Percentiles rank a stretch among this genome's conserved stretches.
These are phyloP conservation scores for Lepus americanus DNA, from an alignment of 2,113 vertebrate genomes.

Conservation along the genomic window DNA sequence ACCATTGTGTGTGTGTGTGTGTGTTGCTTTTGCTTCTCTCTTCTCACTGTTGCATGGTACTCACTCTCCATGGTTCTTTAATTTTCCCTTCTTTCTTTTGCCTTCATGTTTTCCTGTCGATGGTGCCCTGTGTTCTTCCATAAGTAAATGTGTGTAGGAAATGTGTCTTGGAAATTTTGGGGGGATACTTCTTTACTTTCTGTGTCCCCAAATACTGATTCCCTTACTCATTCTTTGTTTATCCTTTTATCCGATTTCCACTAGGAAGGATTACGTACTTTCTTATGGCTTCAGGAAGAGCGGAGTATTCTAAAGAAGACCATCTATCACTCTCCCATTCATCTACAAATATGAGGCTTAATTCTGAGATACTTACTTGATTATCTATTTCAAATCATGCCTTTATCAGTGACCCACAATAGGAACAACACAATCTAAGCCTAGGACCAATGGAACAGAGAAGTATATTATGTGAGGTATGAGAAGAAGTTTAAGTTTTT, in stretches of 20 bases:
- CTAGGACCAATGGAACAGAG: not conserved
- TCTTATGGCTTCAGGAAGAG: not conserved
- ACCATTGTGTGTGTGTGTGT: not conserved
- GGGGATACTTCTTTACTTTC: not conserved
- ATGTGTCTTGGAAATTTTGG: not conserved
- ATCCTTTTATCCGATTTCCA: not conserved
- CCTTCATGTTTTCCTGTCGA: not conserved
- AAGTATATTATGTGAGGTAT: not conserved
- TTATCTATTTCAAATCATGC: not conserved
- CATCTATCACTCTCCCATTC: not conserved
- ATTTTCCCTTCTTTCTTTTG: not conserved
- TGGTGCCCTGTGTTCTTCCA: not conserved
- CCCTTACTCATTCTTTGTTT: not conserved
- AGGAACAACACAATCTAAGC: not conserved
- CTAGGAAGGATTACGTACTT: not conserved
- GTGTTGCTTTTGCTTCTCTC: not conserved
- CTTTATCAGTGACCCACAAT: not conserved
- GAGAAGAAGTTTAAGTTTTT: not conserved
- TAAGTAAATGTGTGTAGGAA: not conserved
- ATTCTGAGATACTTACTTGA: not conserved
- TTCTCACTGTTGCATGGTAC: not conserved
- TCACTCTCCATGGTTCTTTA: not conserved
- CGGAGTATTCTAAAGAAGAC: not conserved
- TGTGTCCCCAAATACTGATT: not conserved
- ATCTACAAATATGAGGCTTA: not conserved